Percentiles rank a stretch among this genome's conserved stretches.
These are phyloP conservation scores for Bombus ignitus DNA, from an alignment of 1,140 invertebrate genomes.

Conservation along the genomic window DNA sequence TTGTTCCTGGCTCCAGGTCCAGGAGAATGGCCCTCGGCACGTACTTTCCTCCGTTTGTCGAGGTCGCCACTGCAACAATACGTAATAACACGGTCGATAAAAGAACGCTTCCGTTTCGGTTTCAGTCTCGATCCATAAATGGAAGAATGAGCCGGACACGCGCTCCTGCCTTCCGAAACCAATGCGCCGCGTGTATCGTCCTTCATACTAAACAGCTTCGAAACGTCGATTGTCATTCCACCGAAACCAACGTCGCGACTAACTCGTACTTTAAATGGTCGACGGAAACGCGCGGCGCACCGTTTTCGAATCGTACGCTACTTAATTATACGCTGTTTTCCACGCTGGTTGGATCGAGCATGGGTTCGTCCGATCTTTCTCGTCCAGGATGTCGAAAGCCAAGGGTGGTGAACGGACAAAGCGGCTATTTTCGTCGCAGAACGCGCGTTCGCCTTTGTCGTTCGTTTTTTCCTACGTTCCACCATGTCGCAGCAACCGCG, in stretches of 20 bases:
- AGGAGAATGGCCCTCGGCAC: constrained; percentile 90
- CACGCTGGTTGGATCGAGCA: not conserved
- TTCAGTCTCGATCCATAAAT: not conserved
- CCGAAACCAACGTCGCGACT: constrained; percentile 25
- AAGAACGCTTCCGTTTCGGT: not conserved
- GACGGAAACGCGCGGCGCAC: constrained; percentile 47
- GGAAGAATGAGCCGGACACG: not conserved
- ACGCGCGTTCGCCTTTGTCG: constrained; percentile 12
- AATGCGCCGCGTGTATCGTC: not conserved
- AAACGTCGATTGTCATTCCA: constrained; percentile 53
- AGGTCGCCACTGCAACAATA: constrained; percentile 70
- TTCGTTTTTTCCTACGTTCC: constrained; percentile 34
- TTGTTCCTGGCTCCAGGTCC: constrained; percentile 90
- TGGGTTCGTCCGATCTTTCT: not conserved
- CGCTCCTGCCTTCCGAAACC: not conserved
- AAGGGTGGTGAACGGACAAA: constrained; percentile 61
- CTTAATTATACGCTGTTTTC: not conserved
- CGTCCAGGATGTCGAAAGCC: not conserved
- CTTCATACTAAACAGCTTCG: constrained; percentile 47
- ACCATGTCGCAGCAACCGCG: constrained; percentile 20
- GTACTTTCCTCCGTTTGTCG: constrained; percentile 85
- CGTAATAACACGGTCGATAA: too few relatives aligned
- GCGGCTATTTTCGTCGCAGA: constrained; percentile 75
- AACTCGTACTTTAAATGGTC: constrained; percentile 2
- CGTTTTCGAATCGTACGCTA: not conserved